Percentiles rank a stretch among this genome's conserved stretches.
Evolutionary conservation across 2,797 vertebrate species (phyloP).

Genomic region (Buphagus erythrorhynchus): DNA sequence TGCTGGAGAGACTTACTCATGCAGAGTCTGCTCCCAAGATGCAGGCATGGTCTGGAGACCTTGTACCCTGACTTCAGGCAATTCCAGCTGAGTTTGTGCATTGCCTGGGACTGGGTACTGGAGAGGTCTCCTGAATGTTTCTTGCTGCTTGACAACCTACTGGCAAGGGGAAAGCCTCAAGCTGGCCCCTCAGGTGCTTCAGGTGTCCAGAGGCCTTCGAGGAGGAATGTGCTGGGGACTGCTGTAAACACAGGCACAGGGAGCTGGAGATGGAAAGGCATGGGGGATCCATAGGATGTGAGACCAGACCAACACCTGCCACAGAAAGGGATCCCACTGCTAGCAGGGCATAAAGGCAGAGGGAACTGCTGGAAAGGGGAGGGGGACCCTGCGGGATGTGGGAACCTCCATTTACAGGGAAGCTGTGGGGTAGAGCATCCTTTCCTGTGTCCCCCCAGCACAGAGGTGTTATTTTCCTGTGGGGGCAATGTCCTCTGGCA

Average conservation of each 20-base stretch:
- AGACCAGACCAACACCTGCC: not conserved
- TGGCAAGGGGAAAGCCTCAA: not conserved
- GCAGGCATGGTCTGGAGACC: not conserved
- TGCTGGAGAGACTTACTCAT: not conserved
- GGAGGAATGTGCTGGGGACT: accelerated
- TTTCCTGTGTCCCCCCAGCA: not conserved
- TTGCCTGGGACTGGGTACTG: not conserved
- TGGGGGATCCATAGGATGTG: accelerated
- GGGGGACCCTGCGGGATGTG: not conserved
- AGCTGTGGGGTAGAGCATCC: not conserved
- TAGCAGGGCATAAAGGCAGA: not conserved
- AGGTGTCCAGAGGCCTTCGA: accelerated
- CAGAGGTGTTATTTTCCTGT: not conserved
- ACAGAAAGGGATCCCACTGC: not conserved
- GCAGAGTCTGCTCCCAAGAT: not conserved
- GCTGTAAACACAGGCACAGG: accelerated
- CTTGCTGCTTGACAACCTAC: not conserved
- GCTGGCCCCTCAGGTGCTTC: accelerated
- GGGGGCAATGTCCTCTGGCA: accelerated
- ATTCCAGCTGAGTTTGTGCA: not conserved
- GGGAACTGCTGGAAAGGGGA: not conserved
- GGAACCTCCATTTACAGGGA: not conserved
- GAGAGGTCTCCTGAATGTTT: not conserved
- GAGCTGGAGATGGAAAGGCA: not conserved
- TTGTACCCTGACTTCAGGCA: accelerated